Evolutionary conservation across 2,797 vertebrate genomes (phyloP), one percentile per base, ranked within the genome.

Genomic region (Enteromius trimaculatus): DNA sequence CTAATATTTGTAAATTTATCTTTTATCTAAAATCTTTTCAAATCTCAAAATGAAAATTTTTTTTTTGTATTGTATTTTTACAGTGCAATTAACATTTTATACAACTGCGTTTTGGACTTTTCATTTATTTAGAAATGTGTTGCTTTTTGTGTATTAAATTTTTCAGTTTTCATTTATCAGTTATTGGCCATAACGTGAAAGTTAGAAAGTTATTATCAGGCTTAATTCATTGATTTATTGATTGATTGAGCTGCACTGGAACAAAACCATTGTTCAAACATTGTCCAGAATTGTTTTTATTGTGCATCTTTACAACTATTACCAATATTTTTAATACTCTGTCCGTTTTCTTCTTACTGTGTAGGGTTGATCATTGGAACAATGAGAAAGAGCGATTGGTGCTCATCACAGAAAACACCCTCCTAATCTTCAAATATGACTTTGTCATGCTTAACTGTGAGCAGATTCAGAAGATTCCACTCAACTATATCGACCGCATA

Each of bases 321-420:
- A 60, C 4, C 21, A 55, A 6, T 53, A 19, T 79, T 16, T 42
- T 13, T 51, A 13, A 81, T 29, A 4, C 37, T 31, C 6, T 80
- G 8, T 82, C 9, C 34, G 4, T 65, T 23, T 71, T 53, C 47
- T 44, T 34, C n/a, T 75, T 53, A 47, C 44, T 58, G 21, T 89
- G 42, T 88, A 96, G 95, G 88, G 92, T 94, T 77, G 95, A 97
- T 88, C 94, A 96, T 85, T 96, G 96, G 96, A 97, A 97, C 92
- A 96, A 96, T 1, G 95, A 96, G 83, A 95, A 94, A 82, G 96
- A 97, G 86, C 94, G 94, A 0, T 65, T 95, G 0, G 84, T 94
- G 74, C 14, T 96, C 26, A 89, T 97, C 85, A 93, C 94, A 3
- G 90, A 94, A 5, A 91, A 87, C 74, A 92, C 88, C 1, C 93